phyloP scores from a whole-genome alignment of 2,797 vertebrate species.

The Fistularia tabacaria region DNA sequence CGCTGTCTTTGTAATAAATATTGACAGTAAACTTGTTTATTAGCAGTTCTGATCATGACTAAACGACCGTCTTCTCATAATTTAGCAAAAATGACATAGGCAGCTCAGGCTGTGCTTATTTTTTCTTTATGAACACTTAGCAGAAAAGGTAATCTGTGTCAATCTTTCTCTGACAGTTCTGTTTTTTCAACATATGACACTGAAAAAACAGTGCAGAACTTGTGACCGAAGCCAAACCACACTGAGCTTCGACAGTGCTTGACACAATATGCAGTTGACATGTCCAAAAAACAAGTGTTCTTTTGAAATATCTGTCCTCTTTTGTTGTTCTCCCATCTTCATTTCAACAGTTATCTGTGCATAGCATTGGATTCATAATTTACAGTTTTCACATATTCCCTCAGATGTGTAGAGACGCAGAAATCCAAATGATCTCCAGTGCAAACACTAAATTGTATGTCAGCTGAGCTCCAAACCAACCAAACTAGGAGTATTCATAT shows the following conservation, averaged over 20 bases:
- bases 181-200: background rate
- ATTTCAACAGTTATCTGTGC: constrained; percentile 56
- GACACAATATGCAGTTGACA: constrained; percentile 58
- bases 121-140: too few relatives aligned
- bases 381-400: constrained; percentile 64
- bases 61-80: background rate
- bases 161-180: too few relatives aligned
- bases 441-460: constrained; percentile 28
- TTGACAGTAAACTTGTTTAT: too few relatives aligned
- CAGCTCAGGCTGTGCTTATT: too few relatives aligned
- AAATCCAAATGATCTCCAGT: constrained; percentile 38
- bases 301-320: constrained; percentile 65
- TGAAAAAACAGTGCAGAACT: background rate
- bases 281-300: constrained; percentile 51
- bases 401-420: constrained; percentile 51
- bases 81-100: background rate
- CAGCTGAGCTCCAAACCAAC: constrained; percentile 31
- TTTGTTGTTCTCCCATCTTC: constrained; percentile 56
- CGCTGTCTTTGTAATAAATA: too few relatives aligned
- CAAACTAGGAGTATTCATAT: constrained; percentile 33
- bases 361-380: constrained; percentile 61
- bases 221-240: too few relatives aligned
- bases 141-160: too few relatives aligned
- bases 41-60: too few relatives aligned
- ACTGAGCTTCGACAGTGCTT: constrained; percentile 45